A percentile compares a stretch with the other conserved stretches of the same genome.
phyloP scores from a whole-genome alignment of 2,888 invertebrate genomes.

The Aquatica leii region DNA sequence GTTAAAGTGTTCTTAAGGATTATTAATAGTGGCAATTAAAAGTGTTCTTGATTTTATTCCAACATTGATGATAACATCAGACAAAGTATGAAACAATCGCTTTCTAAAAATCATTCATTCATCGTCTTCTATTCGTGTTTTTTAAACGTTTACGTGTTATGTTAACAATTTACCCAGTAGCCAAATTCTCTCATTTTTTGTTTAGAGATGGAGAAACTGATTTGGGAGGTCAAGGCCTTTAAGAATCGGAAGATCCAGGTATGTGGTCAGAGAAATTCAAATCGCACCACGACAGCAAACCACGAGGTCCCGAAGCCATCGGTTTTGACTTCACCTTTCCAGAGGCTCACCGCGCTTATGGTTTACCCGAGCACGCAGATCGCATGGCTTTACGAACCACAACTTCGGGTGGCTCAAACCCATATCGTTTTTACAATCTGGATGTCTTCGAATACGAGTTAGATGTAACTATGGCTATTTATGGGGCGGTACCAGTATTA shows the following conservation, averaged over 20 bases:
- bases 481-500: conserved; percentile 93
- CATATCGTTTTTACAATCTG: conserved; percentile 94
- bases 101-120: no score
- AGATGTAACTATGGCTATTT: conserved; percentile 94
- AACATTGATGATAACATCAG: no score
- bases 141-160: no score
- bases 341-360: conserved; percentile 90
- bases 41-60: no score
- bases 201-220: conserved; percentile 35
- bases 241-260: conserved; percentile 71
- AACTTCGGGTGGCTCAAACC: conserved; percentile 77
- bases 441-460: conserved; percentile 99
- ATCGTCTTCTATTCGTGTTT: no score
- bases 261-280: conserved; percentile 97
- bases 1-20: no score
- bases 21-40: no score
- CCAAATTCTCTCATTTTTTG: no score
- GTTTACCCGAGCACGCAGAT: conserved; percentile 98
- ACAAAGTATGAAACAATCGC: no score
- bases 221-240: conserved; percentile 24
- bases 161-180: no score
- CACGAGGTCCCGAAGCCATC: conserved; percentile 92
- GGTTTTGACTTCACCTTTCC: conserved; percentile 94
- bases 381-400: conserved; percentile 86
- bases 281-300: conserved; percentile 92